phyloP scores from a whole-genome alignment of 2,888 invertebrate species.

The Sminthurides aquaticus region DNA sequence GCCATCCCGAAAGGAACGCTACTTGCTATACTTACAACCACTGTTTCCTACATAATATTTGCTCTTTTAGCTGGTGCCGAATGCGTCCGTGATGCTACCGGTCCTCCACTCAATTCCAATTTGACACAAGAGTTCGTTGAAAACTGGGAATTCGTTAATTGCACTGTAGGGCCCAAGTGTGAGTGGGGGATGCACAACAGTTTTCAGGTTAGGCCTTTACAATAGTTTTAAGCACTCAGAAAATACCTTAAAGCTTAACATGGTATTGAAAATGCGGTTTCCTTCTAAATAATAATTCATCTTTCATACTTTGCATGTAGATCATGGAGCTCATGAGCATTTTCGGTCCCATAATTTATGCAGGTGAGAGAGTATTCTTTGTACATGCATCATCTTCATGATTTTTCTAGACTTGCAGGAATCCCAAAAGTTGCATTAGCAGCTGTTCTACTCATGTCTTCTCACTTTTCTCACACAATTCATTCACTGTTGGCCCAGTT shows the following conservation, averaged over 20 bases:
- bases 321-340: slow-evolving; percentile 43
- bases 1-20: slow-evolving; percentile 53
- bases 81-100: slow-evolving; percentile 45
- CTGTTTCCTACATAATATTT: slow-evolving; percentile 51
- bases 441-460: too few relatives aligned
- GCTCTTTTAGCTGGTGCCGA: slow-evolving; percentile 49
- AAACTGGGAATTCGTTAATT: slow-evolving; percentile 29
- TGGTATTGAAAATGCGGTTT: too few relatives aligned
- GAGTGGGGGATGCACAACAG: slow-evolving; percentile 49
- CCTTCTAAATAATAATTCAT: too few relatives aligned
- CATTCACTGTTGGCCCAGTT: too few relatives aligned
- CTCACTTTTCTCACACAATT: too few relatives aligned
- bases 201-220: slow-evolving; percentile 49
- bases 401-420: too few relatives aligned
- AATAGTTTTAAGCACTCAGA: too few relatives aligned
- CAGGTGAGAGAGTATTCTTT: too few relatives aligned
- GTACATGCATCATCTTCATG: too few relatives aligned
- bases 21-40: slow-evolving; percentile 52
- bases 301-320: too few relatives aligned
- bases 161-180: slow-evolving; percentile 43
- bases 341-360: slow-evolving; percentile 43
- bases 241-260: too few relatives aligned
- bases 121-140: slow-evolving; percentile 27
- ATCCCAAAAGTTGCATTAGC: too few relatives aligned
- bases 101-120: slow-evolving; percentile 38